These are phyloP conservation scores for Actinemys pallida DNA, from an alignment of 2,113 vertebrate genomes.

Conservation along the genomic window DNA sequence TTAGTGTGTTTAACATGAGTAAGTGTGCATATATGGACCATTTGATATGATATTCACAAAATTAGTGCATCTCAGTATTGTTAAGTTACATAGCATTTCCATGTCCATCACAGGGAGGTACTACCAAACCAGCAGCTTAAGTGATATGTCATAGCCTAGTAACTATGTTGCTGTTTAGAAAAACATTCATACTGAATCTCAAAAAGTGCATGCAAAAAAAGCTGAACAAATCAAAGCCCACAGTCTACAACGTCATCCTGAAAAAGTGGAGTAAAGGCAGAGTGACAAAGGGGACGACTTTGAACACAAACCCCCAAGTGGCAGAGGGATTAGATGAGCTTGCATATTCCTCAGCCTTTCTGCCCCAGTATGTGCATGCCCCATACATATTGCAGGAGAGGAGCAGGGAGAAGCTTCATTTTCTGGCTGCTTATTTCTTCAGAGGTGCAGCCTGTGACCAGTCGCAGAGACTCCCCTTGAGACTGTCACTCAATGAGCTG, in stretches of 20 bases:
- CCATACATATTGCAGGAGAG: neutral
- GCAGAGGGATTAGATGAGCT: neutral
- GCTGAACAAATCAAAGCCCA: neutral
- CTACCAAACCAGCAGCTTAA: neutral
- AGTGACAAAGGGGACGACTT: neutral
- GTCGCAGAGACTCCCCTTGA: too few species aligned
- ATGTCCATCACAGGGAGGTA: neutral
- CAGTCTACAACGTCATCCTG: neutral
- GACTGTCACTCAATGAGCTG: too few species aligned
- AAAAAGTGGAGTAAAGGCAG: neutral
- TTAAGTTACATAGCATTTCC: neutral
- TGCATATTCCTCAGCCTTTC: neutral
- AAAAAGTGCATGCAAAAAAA: neutral
- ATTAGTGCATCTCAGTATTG: neutral
- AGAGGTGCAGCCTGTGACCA: neutral
- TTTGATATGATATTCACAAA: neutral
- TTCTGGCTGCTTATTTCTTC: neutral
- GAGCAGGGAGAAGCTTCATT: neutral
- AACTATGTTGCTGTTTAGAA: neutral
- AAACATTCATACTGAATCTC: neutral
- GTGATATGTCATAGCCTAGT: neutral
- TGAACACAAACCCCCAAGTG: neutral
- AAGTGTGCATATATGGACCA: too few species aligned
- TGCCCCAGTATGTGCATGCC: neutral
- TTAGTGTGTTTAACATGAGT: too few species aligned